These are phyloP conservation scores for Brevipalpus yothersi DNA, from an alignment of 1,140 invertebrate species.

Conservation along the genomic window DNA sequence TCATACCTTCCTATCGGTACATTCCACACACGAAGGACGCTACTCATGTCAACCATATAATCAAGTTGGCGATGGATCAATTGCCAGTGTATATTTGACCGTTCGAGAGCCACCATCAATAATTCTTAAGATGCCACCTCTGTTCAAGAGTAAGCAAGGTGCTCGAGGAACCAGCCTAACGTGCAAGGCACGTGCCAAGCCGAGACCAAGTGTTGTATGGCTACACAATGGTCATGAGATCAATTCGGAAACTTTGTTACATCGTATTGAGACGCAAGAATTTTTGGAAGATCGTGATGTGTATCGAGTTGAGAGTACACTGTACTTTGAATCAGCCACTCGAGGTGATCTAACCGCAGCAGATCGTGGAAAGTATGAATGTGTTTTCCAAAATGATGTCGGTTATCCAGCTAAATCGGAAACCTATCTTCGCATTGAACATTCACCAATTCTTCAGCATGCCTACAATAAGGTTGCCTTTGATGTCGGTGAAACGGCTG, in stretches of 20 bases:
- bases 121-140: conserved; percentile 47
- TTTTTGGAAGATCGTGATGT: conserved; percentile 40
- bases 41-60: conserved; percentile 73
- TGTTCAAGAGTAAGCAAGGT: conserved; percentile 31
- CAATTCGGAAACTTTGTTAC: conserved; percentile 31
- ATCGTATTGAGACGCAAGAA: conserved; percentile 48
- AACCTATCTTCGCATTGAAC: conserved; percentile 23
- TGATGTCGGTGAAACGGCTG: conserved; percentile 51
- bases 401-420: conserved; percentile 35
- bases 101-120: conserved; percentile 61
- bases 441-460: conserved; percentile 56
- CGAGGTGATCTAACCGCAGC: conserved; percentile 32
- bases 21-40: conserved; percentile 53
- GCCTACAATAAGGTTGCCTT: conserved; percentile 68
- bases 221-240: conserved; percentile 54
- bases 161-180: conserved; percentile 51
- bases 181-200: conserved; percentile 63
- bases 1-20: conserved; percentile 56
- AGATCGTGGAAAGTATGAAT: conserved; percentile 63
- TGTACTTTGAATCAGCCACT: conserved; percentile 46
- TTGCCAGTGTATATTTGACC: conserved; percentile 49
- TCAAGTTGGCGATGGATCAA: conserved; percentile 51
- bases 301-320: conserved; percentile 51
- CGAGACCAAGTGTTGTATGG: conserved; percentile 54
- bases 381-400: conserved; percentile 66